A percentile compares a stretch with the other conserved stretches of the same genome.
phyloP scores from a whole-genome alignment of 2,113 vertebrate species.

The Arothron firmamentum region DNA sequence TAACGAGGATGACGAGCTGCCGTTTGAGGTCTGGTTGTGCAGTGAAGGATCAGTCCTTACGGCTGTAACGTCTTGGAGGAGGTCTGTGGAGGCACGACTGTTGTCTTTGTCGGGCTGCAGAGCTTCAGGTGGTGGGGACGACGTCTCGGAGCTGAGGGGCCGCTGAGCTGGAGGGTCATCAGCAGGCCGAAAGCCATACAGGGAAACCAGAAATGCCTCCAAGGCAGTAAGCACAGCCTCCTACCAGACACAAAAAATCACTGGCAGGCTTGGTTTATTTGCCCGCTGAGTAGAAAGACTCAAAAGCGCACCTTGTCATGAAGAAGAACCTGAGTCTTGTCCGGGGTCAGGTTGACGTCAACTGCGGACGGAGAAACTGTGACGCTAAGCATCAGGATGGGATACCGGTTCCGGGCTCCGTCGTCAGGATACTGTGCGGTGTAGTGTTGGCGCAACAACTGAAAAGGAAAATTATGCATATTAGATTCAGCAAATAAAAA shows the following conservation, averaged over 20 bases:
- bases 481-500: not conserved
- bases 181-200: slow-evolving; percentile 79
- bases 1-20: slow-evolving; percentile 70
- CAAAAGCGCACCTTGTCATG: slow-evolving; percentile 84
- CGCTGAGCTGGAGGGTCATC: slow-evolving; percentile 62
- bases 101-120: not conserved
- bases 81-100: not conserved
- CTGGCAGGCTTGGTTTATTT: not conserved
- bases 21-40: slow-evolving; percentile 45
- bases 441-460: slow-evolving; percentile 87
- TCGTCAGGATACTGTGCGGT: slow-evolving; percentile 73
- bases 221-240: slow-evolving; percentile 83
- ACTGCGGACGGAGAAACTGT: slow-evolving; percentile 80
- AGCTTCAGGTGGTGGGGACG: slow-evolving; percentile 14
- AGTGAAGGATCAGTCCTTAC: slow-evolving; percentile 17
- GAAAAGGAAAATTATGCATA: slow-evolving; percentile 5
- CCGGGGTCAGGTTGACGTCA: slow-evolving; percentile 92
- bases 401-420: slow-evolving; percentile 75
- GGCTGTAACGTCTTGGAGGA: not conserved
- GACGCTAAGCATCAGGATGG: slow-evolving; percentile 83
- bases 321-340: slow-evolving; percentile 92
- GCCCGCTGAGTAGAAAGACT: too few relatives aligned
- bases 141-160: slow-evolving; percentile 52
- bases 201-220: slow-evolving; percentile 85
- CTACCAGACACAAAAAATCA: slow-evolving; percentile 54